A percentile compares a stretch with the other conserved stretches of the same genome.
Evolutionary conservation across 2,888 invertebrate genomes (phyloP).

Genomic region (Theodoxus fluviatilis): DNA sequence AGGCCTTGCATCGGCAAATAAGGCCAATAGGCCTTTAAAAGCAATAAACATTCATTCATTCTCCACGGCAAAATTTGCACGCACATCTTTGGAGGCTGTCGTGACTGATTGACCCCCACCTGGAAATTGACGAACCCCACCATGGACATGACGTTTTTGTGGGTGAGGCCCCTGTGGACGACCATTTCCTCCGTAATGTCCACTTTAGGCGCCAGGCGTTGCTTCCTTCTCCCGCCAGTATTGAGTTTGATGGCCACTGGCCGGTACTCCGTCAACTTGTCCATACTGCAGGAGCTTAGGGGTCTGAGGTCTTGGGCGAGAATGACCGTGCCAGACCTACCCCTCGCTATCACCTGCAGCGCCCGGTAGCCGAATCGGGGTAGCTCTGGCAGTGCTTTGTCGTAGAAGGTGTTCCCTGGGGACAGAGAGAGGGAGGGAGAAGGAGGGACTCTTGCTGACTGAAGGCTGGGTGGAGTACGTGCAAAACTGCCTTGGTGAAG

Average conservation of each 20-base stretch:
- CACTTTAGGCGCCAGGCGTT: constrained; percentile 33
- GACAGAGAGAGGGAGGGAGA: neutral
- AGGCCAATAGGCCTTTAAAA: too few relatives aligned
- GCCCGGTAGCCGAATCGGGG: constrained; percentile 50
- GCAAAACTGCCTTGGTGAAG: too few relatives aligned
- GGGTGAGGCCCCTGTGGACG: constrained; percentile 47
- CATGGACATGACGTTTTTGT: constrained; percentile 50
- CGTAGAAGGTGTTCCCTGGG: constrained; percentile 48
- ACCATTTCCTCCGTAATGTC: constrained; percentile 48
- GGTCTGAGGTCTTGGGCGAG: too few relatives aligned
- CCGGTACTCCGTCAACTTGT: constrained; percentile 46
- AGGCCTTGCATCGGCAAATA: too few relatives aligned
- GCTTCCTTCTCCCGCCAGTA: constrained; percentile 42
- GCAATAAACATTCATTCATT: too few relatives aligned
- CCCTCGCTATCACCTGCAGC: constrained; percentile 50
- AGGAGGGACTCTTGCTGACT: too few relatives aligned
- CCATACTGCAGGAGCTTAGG: too few relatives aligned
- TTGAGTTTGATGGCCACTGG: constrained; percentile 53
- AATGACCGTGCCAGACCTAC: constrained; percentile 49
- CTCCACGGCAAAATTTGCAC: too few relatives aligned
- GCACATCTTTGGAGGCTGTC: too few relatives aligned
- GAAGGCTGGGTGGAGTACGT: too few relatives aligned
- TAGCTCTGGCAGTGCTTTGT: constrained; percentile 51
- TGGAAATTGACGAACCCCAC: constrained; percentile 44
- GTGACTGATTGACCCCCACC: too few relatives aligned